Evolutionary conservation across 1,140 invertebrate genomes (phyloP).

Genomic region (Drosophila oshimai): DNA sequence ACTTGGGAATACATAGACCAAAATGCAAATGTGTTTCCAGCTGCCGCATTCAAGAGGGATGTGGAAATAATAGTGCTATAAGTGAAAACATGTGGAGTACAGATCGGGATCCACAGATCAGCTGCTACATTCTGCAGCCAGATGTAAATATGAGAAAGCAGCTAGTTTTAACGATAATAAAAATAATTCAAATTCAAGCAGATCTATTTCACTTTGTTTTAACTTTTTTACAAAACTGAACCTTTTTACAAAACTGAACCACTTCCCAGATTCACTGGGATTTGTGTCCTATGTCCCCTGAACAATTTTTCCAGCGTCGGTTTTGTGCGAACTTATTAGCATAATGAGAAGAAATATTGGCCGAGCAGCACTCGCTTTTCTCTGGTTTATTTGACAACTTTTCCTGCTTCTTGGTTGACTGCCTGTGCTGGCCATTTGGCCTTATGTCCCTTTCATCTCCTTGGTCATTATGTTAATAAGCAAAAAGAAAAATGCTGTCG

Average conservation of each 20-base stretch:
- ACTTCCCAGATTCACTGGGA: background rate
- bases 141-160: background rate
- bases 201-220: too few relatives aligned
- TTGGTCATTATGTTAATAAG: slow-evolving; percentile 79
- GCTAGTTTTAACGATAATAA: background rate
- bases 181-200: too few relatives aligned
- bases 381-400: slow-evolving; percentile 72
- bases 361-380: slow-evolving; percentile 9
- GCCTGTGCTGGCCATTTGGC: slow-evolving; percentile 32
- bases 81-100: slow-evolving; percentile 63
- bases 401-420: slow-evolving; percentile 43
- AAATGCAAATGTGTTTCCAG: slow-evolving; percentile 16
- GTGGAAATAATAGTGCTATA: slow-evolving; percentile 46
- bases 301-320: slow-evolving; percentile 4
- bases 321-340: slow-evolving; percentile 67
- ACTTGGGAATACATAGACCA: background rate
- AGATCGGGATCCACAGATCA: slow-evolving; percentile 23
- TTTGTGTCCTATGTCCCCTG: background rate
- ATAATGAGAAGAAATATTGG: slow-evolving; percentile 77
- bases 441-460: slow-evolving; percentile 19
- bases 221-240: too few relatives aligned
- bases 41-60: background rate
- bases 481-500: slow-evolving; percentile 21
- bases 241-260: background rate
- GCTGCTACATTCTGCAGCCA: slow-evolving; percentile 7